Percentiles rank a stretch among this genome's conserved stretches.
These are phyloP conservation scores for Augochlorella aurata DNA, from an alignment of 2,888 invertebrate species.

Conservation along the genomic window DNA sequence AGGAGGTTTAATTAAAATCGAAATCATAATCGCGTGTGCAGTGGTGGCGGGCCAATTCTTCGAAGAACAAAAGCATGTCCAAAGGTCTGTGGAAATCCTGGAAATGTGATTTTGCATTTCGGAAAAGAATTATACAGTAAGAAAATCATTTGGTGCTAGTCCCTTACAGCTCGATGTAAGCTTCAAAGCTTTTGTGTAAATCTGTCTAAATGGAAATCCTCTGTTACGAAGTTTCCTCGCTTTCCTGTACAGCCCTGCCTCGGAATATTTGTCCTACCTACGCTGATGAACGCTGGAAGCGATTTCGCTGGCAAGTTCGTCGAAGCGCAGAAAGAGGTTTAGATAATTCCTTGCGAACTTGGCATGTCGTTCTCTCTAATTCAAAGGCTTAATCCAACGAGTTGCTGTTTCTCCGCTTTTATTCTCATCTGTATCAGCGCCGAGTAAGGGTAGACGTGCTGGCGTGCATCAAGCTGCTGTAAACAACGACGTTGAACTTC, in stretches of 20 bases:
- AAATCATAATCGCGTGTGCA: neutral
- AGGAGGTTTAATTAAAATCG: neutral
- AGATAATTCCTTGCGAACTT: constrained; percentile 61
- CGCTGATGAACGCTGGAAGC: constrained; percentile 60
- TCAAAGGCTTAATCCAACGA: constrained; percentile 44
- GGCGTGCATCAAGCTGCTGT: constrained; percentile 17
- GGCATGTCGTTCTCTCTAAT: constrained; percentile 53
- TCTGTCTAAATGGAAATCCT: constrained; percentile 77
- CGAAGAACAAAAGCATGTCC: neutral
- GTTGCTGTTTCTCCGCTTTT: constrained; percentile 32
- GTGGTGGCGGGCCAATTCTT: neutral
- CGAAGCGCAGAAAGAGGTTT: constrained; percentile 46
- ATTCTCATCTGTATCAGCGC: constrained; percentile 27
- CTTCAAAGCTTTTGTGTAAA: constrained; percentile 62
- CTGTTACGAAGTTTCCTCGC: constrained; percentile 70
- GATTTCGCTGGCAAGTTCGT: constrained; percentile 56
- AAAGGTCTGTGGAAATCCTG: neutral
- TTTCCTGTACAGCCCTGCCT: constrained; percentile 47
- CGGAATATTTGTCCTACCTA: constrained; percentile 52
- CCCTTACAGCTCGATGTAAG: constrained; percentile 52
- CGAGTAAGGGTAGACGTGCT: neutral
- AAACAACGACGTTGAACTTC: constrained; percentile 15
- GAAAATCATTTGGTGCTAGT: constrained; percentile 42
- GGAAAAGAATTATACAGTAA: constrained; percentile 36
- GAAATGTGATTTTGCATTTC: constrained; percentile 40